A percentile compares a stretch with the other conserved stretches of the same genome.
Conservation (phyloP, 1,140 invertebrate genomes). For the Diploscapter pachys region DNA sequence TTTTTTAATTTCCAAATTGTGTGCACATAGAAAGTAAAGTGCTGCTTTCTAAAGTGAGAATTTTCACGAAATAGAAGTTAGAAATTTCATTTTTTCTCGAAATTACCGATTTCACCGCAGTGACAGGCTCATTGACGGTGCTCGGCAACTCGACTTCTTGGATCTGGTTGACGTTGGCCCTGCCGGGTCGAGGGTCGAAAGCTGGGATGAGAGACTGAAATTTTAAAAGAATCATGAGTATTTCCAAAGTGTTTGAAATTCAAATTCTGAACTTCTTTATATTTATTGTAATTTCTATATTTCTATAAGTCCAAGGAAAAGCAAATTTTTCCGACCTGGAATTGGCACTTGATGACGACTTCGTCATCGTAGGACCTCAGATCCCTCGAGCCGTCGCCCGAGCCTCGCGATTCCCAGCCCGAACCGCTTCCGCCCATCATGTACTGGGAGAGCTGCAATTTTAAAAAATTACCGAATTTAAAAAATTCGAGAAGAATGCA, state of each 20-base stretch:
- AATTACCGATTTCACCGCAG: not conserved
- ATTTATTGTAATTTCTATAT: not conserved
- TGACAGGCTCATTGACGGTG: conserved; percentile 22
- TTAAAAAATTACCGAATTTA: too few relatives aligned
- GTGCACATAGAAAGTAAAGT: conserved; percentile 48
- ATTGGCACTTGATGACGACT: conserved; percentile 59
- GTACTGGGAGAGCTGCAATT: conserved; percentile 1
- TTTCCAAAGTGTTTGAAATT: too few relatives aligned
- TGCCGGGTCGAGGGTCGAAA: conserved; percentile 92
- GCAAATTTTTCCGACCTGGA: conserved; percentile 4
- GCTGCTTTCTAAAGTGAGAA: too few relatives aligned
- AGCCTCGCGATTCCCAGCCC: not conserved
- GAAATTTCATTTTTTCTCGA: not conserved
- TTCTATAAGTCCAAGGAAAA: not conserved
- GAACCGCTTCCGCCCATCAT: conserved; percentile 10
- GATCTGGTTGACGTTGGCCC: conserved; percentile 91
- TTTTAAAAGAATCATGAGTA: too few relatives aligned
- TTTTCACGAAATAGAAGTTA: conserved; percentile 47
- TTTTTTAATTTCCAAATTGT: not conserved
- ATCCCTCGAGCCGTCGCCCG: conserved; percentile 3
- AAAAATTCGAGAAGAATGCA: too few relatives aligned
- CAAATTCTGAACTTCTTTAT: too few relatives aligned
- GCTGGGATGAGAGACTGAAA: conserved; percentile 82
- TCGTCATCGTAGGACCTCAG: conserved; percentile 91
- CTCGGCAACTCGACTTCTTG: conserved; percentile 83